Evolutionary conservation across 2,113 vertebrate genomes (phyloP).

Genomic region (Bubo scandiacus): DNA sequence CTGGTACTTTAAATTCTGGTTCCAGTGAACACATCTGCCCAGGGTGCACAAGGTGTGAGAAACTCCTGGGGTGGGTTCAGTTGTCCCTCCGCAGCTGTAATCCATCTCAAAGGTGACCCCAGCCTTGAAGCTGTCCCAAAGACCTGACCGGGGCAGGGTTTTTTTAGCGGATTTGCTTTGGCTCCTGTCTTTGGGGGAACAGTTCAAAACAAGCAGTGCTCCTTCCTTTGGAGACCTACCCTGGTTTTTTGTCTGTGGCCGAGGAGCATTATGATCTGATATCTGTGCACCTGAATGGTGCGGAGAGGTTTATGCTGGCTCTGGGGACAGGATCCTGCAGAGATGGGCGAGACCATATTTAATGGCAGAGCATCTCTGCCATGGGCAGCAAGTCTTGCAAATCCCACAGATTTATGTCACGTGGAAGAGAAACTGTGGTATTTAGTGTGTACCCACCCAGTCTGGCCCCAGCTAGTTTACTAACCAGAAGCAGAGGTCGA

Average conservation of each 20-base stretch:
- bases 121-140: not conserved
- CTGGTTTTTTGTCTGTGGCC: fast-evolving
- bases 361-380: not conserved
- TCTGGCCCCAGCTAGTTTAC: not conserved
- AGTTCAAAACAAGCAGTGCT: not conserved
- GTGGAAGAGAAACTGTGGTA: not conserved
- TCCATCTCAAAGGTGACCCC: not conserved
- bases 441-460: not conserved
- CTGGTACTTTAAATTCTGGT: not conserved
- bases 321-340: not conserved
- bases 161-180: not conserved
- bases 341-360: not conserved
- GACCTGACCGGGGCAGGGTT: not conserved
- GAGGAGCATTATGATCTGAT: not conserved
- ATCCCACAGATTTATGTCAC: not conserved
- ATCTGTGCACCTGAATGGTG: not conserved
- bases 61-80: not conserved
- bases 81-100: fast-evolving
- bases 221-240: not conserved
- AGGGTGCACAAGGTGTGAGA: not conserved
- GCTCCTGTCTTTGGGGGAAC: not conserved
- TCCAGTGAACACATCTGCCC: not conserved
- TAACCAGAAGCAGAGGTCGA: not conserved
- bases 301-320: not conserved
- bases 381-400: fast-evolving